A percentile compares a stretch with the other conserved stretches of the same genome.
These are phyloP conservation scores for Platynereis dumerilii DNA, from an alignment of 2,888 invertebrate genomes.

Conservation along the genomic window DNA sequence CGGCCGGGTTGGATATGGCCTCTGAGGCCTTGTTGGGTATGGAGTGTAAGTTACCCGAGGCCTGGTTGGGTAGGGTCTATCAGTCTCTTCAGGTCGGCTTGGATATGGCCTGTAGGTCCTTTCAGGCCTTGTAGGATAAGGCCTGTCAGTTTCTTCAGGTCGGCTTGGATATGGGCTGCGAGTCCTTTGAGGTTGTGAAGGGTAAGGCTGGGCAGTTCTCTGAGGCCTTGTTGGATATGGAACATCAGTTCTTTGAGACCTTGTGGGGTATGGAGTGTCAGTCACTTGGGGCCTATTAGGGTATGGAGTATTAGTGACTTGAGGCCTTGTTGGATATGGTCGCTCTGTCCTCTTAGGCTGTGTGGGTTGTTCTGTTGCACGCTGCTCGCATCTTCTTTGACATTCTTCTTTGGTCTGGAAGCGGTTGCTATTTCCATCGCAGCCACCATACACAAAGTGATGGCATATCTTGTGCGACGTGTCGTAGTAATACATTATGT, in stretches of 20 bases:
- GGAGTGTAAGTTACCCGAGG: no score
- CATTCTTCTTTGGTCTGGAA: constrained; percentile 85
- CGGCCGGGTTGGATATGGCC: no score
- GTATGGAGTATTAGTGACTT: neutral
- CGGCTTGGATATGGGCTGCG: neutral
- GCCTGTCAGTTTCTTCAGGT: neutral
- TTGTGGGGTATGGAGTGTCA: neutral
- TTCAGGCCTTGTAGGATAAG: neutral
- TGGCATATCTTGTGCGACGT: constrained; percentile 71
- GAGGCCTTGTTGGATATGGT: neutral
- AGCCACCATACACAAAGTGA: constrained; percentile 73
- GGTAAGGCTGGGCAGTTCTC: no score
- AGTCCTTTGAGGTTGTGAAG: no score
- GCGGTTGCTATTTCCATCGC: constrained; percentile 61
- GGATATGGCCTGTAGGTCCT: neutral
- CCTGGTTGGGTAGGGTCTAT: no score
- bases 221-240: no score
- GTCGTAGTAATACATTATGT: constrained; percentile 54
- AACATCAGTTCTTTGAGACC: no score
- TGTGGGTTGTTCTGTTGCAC: neutral
- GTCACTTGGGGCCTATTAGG: neutral
- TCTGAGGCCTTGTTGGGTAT: no score
- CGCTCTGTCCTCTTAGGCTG: neutral
- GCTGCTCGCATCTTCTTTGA: constrained; percentile 49
- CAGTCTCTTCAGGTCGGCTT: neutral